Evolutionary conservation across 2,113 vertebrate genomes (phyloP), one percentile per base, ranked within the genome.

Genomic region (Sakesphorus luctuosus): DNA sequence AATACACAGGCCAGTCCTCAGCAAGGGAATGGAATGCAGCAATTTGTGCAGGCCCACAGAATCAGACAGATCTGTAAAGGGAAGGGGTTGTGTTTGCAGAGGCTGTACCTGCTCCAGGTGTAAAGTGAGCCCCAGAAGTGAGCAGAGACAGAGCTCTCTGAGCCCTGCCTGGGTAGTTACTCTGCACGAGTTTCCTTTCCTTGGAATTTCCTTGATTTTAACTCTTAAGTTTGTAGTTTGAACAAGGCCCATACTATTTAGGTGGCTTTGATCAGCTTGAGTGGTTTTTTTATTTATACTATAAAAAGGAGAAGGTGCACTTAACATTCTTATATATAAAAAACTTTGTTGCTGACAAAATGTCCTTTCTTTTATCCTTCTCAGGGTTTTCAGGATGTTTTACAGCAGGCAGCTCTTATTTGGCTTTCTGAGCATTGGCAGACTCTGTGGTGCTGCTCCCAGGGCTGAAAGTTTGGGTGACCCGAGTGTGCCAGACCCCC

Each of bases 221-320:
- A 93, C 73, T 94, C 74, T 91, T 29, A 88, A 35, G 25, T 63
- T 94, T 97, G 95, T 94, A 96, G 90, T 92, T 94, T 94, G 63
- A 55, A 66, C n/a, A 75, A 79, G 49, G 84, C 75, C 76, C 43
- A 46, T 69, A 52, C 62, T 83, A 44, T 84, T 83, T 81, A 90
- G 62, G 38, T 87, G 72, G 65, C 76, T 94, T 92, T 79, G 58
- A 80, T 52, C 94, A 92, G 73, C 21, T 2, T 13, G 14, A 50
- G 7, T 31, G 49, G 67, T 31, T 40, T 40, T 62, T 89, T 89
- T 91, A 84, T 87, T 82, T 31, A 44, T 14, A 19, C 11, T 61
- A 5, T 26, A 36, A 58, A 78, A 81, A 62, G 59, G 5, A 2
- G 6, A 78, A 61, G 35, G 31, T 36, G 35, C 46, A 23, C 56